phyloP scores from a whole-genome alignment of 2,113 vertebrate species.

The Dicrurus megarhynchus region DNA sequence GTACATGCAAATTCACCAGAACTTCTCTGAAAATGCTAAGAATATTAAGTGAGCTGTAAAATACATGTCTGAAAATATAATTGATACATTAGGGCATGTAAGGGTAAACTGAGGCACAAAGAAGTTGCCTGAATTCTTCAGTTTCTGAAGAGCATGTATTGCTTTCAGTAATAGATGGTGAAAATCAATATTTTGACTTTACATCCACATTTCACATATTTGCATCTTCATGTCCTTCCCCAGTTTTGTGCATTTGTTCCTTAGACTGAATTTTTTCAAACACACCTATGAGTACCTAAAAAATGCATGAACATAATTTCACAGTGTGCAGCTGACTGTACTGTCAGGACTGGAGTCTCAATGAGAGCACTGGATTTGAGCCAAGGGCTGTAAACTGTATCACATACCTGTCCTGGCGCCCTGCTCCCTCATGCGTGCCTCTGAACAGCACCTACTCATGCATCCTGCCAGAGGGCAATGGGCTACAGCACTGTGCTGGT shows the following conservation, averaged over 20 bases:
- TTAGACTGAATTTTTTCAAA: not conserved
- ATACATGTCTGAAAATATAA: not conserved
- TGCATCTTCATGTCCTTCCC: not conserved
- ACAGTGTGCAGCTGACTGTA: too few relatives aligned
- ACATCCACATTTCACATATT: not conserved
- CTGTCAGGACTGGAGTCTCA: not conserved
- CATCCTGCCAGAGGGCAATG: not conserved
- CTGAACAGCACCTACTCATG: fast-evolving
- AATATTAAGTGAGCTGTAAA: not conserved
- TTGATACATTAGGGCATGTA: not conserved
- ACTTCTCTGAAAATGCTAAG: not conserved
- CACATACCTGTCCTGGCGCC: fast-evolving
- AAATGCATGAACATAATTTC: not conserved
- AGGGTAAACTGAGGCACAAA: not conserved
- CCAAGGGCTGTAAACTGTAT: fast-evolving
- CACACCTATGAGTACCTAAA: not conserved
- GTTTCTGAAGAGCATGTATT: not conserved
- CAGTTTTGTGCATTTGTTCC: not conserved
- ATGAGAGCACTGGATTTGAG: not conserved
- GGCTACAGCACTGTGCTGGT: not conserved
- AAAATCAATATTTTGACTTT: not conserved
- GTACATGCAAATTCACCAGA: not conserved
- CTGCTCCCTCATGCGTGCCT: fast-evolving
- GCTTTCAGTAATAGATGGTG: not conserved
- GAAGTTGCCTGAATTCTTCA: not conserved